A percentile compares a stretch with the other conserved stretches of the same genome.
Evolutionary conservation across 2,797 vertebrate species (phyloP).

Genomic region (Melanotaenia pygmaea): DNA sequence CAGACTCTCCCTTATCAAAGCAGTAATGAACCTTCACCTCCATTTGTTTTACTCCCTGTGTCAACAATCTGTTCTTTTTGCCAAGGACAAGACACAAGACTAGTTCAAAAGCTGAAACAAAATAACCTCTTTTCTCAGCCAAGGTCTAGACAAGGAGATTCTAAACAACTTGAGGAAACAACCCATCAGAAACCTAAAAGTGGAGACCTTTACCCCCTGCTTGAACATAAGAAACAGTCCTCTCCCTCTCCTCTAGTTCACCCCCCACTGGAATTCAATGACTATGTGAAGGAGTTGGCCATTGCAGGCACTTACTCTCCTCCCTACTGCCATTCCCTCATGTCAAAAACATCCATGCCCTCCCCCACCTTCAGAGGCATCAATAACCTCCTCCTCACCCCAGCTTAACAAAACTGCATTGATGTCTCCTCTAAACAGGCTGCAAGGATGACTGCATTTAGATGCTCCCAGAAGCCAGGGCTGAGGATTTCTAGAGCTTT

Average conservation of each 20-base stretch:
- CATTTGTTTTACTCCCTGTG: not conserved
- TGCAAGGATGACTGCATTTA: not conserved
- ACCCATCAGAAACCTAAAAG: not conserved
- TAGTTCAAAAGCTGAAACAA: not conserved
- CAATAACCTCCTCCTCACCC: not conserved
- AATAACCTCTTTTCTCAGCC: not conserved
- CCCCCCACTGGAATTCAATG: not conserved
- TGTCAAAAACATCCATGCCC: not conserved
- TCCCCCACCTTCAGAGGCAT: not conserved
- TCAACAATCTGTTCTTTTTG: not conserved
- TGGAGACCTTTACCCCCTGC: not conserved
- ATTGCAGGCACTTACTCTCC: not conserved
- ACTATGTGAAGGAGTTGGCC: too few species aligned
- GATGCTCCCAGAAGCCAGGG: not conserved
- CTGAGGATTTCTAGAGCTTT: too few species aligned
- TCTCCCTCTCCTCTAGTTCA: not conserved
- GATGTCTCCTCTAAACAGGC: not conserved
- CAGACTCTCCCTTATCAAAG: not conserved
- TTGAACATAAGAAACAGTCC: not conserved
- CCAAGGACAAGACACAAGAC: not conserved
- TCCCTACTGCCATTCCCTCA: not conserved
- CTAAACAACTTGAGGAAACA: not conserved
- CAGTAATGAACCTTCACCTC: not conserved
- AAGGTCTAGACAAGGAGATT: too few species aligned
- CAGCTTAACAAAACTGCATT: not conserved